phyloP scores from a whole-genome alignment of 2,888 invertebrate species.

The Drosophila mimica region DNA sequence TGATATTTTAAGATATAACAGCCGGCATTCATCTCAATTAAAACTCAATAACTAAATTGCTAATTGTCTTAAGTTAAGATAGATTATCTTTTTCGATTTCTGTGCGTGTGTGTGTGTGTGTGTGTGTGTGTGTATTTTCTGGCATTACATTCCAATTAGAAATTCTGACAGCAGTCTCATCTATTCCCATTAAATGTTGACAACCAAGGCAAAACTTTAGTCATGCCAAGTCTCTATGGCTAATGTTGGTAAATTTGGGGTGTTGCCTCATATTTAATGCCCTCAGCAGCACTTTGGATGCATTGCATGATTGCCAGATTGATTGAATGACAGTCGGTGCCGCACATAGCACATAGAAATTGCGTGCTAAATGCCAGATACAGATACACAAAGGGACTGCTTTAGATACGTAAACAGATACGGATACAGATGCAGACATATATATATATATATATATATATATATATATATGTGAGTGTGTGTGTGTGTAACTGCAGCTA shows the following conservation, averaged over 20 bases:
- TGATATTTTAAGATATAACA: conserved; percentile 26
- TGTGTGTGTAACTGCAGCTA: conserved; percentile 36
- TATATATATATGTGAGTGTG: too few species aligned
- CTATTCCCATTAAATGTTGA: conserved; percentile 64
- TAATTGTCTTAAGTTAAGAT: conserved; percentile 19
- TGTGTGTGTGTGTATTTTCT: not conserved
- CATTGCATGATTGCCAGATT: conserved; percentile 65
- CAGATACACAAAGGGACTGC: conserved; percentile 31
- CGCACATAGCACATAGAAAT: conserved; percentile 42
- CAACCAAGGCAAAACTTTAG: conserved; percentile 29
- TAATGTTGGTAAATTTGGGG: conserved; percentile 21
- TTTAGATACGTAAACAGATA: conserved; percentile 12
- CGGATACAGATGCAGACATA: conserved; percentile 14
- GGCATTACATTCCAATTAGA: conserved; percentile 55
- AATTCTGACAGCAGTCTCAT: conserved; percentile 57
- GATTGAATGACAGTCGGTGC: conserved; percentile 73
- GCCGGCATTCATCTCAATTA: conserved; percentile 33
- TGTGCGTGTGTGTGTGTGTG: not conserved
- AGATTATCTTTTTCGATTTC: conserved; percentile 10
- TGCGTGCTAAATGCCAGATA: conserved; percentile 75
- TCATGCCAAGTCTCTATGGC: not conserved
- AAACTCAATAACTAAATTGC: conserved; percentile 37
- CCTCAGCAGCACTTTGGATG: conserved; percentile 35
- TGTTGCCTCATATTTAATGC: conserved; percentile 46
- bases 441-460: conserved; percentile 3